These are phyloP conservation scores for Plectus sambesii DNA, from an alignment of 1,140 invertebrate species.

Conservation along the genomic window DNA sequence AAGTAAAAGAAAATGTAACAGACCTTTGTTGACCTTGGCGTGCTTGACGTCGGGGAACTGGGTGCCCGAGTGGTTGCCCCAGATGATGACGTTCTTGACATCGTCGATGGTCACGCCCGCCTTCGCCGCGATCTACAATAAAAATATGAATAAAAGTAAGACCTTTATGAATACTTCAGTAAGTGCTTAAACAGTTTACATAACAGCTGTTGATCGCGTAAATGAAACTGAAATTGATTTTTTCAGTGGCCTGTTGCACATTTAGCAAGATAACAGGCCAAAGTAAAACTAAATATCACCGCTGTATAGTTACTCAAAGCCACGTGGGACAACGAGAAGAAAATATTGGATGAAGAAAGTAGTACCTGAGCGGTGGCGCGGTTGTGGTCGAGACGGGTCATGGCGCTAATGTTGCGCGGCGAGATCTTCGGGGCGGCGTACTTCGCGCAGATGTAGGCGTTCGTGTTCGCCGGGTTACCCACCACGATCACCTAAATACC, in stretches of 20 bases:
- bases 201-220: too few relatives aligned
- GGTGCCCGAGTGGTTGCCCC: slow-evolving; percentile 98
- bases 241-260: too few relatives aligned
- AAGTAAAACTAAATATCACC: slow-evolving; percentile 1
- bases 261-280: not conserved
- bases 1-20: too few relatives aligned
- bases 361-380: slow-evolving; percentile 68
- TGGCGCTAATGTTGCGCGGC: slow-evolving; percentile 87
- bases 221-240: too few relatives aligned
- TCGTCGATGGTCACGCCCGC: slow-evolving; percentile 57
- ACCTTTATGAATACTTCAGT: too few relatives aligned
- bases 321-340: slow-evolving; percentile 1
- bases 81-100: slow-evolving; percentile 86
- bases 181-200: too few relatives aligned
- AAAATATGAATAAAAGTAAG: slow-evolving; percentile 9
- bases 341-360: slow-evolving; percentile 1
- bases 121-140: slow-evolving; percentile 49
- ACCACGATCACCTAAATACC: slow-evolving; percentile 65
- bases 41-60: slow-evolving; percentile 92
- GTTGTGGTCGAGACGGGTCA: slow-evolving; percentile 97
- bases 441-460: slow-evolving; percentile 86
- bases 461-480: slow-evolving; percentile 98
- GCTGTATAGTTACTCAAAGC: too few relatives aligned
- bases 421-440: slow-evolving; percentile 96
- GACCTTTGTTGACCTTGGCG: slow-evolving; percentile 52